phyloP scores from a whole-genome alignment of 2,888 invertebrate species.

The Archaeoteleia sp. region DNA sequence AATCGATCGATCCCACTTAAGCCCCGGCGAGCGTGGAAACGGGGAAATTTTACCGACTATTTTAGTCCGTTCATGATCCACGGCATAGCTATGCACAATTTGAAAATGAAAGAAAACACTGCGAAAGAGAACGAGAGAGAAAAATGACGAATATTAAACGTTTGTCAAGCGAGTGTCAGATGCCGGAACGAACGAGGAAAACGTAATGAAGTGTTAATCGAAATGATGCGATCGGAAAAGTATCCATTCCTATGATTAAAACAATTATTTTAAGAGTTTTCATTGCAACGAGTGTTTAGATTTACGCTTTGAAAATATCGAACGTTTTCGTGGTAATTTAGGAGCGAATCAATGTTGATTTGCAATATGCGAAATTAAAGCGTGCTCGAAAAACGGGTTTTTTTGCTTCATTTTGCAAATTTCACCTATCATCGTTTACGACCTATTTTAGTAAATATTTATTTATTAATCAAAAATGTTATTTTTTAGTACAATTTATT shows the following conservation, averaged over 20 bases:
- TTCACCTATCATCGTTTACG: too few species aligned
- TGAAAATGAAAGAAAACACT: constrained; percentile 13
- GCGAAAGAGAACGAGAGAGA: neutral
- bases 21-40: constrained; percentile 51
- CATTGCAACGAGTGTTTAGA: neutral
- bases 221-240: constrained; percentile 8
- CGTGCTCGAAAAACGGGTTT: too few species aligned
- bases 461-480: too few species aligned
- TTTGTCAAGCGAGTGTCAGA: constrained; percentile 3
- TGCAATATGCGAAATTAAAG: too few species aligned
- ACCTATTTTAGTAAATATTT: too few species aligned
- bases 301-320: neutral
- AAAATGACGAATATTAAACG: constrained; percentile 17
- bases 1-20: constrained; percentile 56
- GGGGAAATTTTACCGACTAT: constrained; percentile 43
- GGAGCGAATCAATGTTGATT: too few species aligned
- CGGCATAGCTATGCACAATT: constrained; percentile 18
- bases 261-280: constrained; percentile 1
- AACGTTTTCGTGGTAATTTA: too few species aligned
- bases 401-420: too few species aligned
- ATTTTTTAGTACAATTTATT: too few species aligned
- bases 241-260: constrained; percentile 12
- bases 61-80: constrained; percentile 19
- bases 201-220: constrained; percentile 6
- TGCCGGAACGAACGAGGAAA: neutral